Conservation (phyloP, 2,888 invertebrate species). For the Stegophylla sp. region DNA sequence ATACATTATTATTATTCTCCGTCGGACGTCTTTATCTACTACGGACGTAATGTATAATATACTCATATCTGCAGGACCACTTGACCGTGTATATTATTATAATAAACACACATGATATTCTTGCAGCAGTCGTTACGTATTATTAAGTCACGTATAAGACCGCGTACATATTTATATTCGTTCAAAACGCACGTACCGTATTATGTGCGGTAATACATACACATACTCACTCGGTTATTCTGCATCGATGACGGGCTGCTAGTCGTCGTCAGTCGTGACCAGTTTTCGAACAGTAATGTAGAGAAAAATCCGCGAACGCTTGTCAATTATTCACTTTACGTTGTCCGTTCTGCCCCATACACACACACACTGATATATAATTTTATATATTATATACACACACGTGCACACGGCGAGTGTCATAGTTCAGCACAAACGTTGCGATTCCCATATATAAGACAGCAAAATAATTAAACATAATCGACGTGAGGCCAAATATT, state of each 20-base stretch:
- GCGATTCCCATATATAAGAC: not conserved
- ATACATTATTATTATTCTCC: slow-evolving; percentile 1
- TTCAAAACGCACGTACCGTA: not conserved
- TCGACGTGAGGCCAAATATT: not conserved
- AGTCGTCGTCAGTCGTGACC: slow-evolving; percentile 46
- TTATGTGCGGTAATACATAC: not conserved
- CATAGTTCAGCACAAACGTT: slow-evolving; percentile 32
- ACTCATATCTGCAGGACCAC: no score
- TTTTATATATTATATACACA: no score
- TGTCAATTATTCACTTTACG: slow-evolving; percentile 53
- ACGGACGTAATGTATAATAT: no score
- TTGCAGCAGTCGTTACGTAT: slow-evolving; percentile 37
- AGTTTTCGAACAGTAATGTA: slow-evolving; percentile 24
- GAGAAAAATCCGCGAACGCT: slow-evolving; percentile 44
- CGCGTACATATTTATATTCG: slow-evolving; percentile 3
- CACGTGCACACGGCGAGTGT: not conserved
- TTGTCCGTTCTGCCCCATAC: not conserved
- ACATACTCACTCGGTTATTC: not conserved
- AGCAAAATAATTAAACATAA: not conserved
- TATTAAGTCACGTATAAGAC: slow-evolving; percentile 42
- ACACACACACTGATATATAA: no score
- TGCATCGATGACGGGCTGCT: not conserved
- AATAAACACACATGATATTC: slow-evolving; percentile 15
- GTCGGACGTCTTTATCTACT: slow-evolving; percentile 38
- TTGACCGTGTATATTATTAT: slow-evolving; percentile 1